Percentiles rank a stretch among this genome's conserved stretches.
Evolutionary conservation across 2,888 invertebrate genomes (phyloP).

Genomic region (Desoria tigrina): DNA sequence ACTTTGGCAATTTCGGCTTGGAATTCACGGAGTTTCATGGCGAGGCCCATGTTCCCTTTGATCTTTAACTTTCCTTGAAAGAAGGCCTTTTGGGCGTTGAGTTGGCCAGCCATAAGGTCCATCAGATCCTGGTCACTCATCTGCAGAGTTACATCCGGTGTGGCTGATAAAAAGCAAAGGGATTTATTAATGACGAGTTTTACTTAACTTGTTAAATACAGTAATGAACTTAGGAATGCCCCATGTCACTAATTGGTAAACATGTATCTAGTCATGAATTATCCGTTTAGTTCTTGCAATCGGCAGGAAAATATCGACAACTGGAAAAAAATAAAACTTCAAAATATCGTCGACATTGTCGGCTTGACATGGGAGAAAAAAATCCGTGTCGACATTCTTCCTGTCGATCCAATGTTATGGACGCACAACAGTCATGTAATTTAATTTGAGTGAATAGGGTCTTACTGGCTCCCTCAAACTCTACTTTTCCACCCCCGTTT

Average conservation of each 20-base stretch:
- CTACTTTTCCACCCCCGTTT: constrained; percentile 81
- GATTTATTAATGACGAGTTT: neutral
- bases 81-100: constrained; percentile 93
- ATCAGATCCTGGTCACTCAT: constrained; percentile 85
- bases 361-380: no score
- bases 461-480: constrained; percentile 69
- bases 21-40: constrained; percentile 87
- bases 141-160: constrained; percentile 86
- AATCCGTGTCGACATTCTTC: no score
- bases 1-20: constrained; percentile 60
- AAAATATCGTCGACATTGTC: no score
- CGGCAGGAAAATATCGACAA: neutral
- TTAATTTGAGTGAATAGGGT: no score
- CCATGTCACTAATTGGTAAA: constrained; percentile 2
- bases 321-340: neutral
- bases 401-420: no score
- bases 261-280: no score
- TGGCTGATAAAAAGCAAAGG: constrained; percentile 61
- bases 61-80: constrained; percentile 85
- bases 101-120: constrained; percentile 82
- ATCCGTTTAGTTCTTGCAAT: no score
- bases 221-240: no score
- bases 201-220: no score
- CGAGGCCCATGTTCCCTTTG: constrained; percentile 91
- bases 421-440: no score